phyloP scores from a whole-genome alignment of 2,888 invertebrate genomes.

The Boloria euphrosyne region DNA sequence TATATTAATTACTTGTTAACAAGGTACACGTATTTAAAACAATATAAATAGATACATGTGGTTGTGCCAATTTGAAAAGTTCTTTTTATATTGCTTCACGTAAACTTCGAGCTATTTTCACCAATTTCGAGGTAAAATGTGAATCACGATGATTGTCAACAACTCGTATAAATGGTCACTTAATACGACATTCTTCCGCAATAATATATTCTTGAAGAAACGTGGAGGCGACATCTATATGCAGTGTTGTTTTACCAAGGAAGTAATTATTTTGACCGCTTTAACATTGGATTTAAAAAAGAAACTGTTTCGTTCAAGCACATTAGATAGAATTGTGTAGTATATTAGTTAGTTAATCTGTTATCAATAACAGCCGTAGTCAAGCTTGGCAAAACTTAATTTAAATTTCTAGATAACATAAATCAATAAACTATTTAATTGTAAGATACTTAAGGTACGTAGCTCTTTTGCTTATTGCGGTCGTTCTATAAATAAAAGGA shows the following conservation, averaged over 20 bases:
- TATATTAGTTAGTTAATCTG: slow-evolving; percentile 23
- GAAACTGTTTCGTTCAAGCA: slow-evolving; percentile 31
- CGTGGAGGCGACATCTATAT: slow-evolving; percentile 36
- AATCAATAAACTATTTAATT: slow-evolving; percentile 28
- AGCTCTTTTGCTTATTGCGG: slow-evolving; percentile 30
- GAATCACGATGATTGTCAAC: slow-evolving; percentile 59
- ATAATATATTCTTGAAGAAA: slow-evolving; percentile 41
- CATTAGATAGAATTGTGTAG: slow-evolving; percentile 32
- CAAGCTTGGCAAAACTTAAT: slow-evolving; percentile 33
- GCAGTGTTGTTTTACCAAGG: slow-evolving; percentile 42
- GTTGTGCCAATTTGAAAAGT: background rate
- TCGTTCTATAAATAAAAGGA: slow-evolving; percentile 60
- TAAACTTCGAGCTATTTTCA: slow-evolving; percentile 42
- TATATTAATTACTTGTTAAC: too few relatives aligned
- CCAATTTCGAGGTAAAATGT: slow-evolving; percentile 53
- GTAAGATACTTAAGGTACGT: slow-evolving; percentile 23
- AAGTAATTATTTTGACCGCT: slow-evolving; percentile 45
- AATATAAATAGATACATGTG: too few relatives aligned
- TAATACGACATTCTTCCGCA: slow-evolving; percentile 57
- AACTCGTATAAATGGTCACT: slow-evolving; percentile 63
- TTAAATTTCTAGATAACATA: slow-evolving; percentile 28
- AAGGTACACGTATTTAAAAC: too few relatives aligned
- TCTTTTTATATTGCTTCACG: slow-evolving; percentile 11
- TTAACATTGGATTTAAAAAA: slow-evolving; percentile 41
- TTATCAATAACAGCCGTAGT: slow-evolving; percentile 31